These are phyloP conservation scores for Idaea dimidiata DNA, from an alignment of 2,888 invertebrate genomes.

Conservation along the genomic window DNA sequence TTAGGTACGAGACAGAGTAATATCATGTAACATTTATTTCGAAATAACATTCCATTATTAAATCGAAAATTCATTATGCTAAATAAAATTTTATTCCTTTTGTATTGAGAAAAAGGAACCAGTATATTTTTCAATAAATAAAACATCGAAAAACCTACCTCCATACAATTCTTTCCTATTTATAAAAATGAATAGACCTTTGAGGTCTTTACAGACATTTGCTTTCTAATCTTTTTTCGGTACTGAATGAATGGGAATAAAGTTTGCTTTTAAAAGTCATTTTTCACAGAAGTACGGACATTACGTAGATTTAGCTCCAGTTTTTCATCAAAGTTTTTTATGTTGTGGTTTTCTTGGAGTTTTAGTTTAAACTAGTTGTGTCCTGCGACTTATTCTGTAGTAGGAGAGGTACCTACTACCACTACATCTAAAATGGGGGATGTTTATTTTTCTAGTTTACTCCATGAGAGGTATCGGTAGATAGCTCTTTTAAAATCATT, in stretches of 20 bases:
- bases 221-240: slow-evolving; percentile 10
- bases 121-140: neutral
- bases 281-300: slow-evolving; percentile 10
- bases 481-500: too few relatives aligned
- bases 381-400: neutral
- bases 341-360: slow-evolving; percentile 4
- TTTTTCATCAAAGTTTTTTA: slow-evolving; percentile 9
- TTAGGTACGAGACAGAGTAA: too few relatives aligned
- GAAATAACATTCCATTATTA: neutral
- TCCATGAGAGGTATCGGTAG: too few relatives aligned
- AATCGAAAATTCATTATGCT: neutral
- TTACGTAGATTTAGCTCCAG: slow-evolving; percentile 11
- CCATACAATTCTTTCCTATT: neutral
- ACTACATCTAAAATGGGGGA: too few relatives aligned
- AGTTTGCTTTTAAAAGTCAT: slow-evolving; percentile 12
- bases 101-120: neutral
- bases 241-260: slow-evolving; percentile 10
- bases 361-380: slow-evolving; percentile 4
- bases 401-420: too few relatives aligned
- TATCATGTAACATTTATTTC: too few relatives aligned
- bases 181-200: slow-evolving; percentile 6
- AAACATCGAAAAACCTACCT: neutral
- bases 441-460: too few relatives aligned
- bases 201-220: slow-evolving; percentile 6
- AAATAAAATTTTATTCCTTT: neutral